Base-by-base conservation (phyloP, 2,888 invertebrate species). In the Melanostoma mellinum region DNA sequence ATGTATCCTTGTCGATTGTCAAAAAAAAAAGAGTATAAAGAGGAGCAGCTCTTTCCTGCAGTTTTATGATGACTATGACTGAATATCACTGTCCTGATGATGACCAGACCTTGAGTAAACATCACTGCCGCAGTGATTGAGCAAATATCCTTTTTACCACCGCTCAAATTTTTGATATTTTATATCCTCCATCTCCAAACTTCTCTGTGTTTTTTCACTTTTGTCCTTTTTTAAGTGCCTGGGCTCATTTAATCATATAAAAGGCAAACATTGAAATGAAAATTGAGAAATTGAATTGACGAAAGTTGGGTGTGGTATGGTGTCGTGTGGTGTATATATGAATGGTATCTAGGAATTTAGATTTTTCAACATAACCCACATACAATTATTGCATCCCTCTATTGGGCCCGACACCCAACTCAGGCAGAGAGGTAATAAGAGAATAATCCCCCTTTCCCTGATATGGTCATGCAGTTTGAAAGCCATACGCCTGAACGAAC, bases 261-360 rank as follows among this genome's bases (percentile, higher is more conserved):
- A 85, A 76, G 60, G 81, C 80, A 86, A 86, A 86, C 85, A 86
- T 76, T 85, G 69, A 78, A 85, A 85, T 85, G 85, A 78, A 86
- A 86, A 86, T 86, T 85, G 78, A 75, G 79, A 79, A 42, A 84
- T 84, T 84, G 74, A 53, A 71, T 74, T 71, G 74, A 79, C 75
- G 58, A 38, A 56, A 65, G 38, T 42, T 55, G 67, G 73, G 69
- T 63, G 68, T 58, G 69, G 72, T 52, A 58, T 65, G 50, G 20
- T 20, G 20, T 20, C 20, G 20, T 20, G 20, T 1, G 20, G 20
- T 20, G 20, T 20, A 20, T 20, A 1, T 20, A 20, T 20, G 20
- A 20, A 20, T 20, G 20, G 20, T 20, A 20, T 20, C 20, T 20
- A 20, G 20, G 20, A 20, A 20, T 20, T 42, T 73, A 46, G 73